A percentile compares a stretch with the other conserved stretches of the same genome.
Conservation (phyloP, 1,140 invertebrate species). For the Apis cerana region DNA sequence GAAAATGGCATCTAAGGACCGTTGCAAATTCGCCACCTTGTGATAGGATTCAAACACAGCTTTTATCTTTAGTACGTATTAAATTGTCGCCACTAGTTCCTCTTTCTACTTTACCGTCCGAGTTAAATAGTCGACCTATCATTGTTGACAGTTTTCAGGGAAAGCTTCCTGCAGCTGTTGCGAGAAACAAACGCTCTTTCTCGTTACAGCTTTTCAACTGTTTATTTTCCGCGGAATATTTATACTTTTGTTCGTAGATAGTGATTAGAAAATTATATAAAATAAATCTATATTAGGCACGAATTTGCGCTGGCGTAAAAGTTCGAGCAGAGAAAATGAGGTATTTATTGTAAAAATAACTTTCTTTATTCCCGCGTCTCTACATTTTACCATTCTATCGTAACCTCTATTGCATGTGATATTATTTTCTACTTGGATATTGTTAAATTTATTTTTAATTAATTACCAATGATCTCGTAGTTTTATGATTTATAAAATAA, state of each 20-base stretch:
- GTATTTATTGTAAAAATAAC: slow-evolving; percentile 20
- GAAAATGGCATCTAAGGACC: background rate
- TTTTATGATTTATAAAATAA: slow-evolving; percentile 8
- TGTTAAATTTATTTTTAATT: background rate
- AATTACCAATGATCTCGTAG: background rate
- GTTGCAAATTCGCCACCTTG: background rate
- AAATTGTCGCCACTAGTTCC: background rate
- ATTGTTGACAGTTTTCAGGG: slow-evolving; percentile 45
- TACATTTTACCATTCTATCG: background rate
- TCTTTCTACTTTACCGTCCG: slow-evolving; percentile 14
- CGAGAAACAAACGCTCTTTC: slow-evolving; percentile 35
- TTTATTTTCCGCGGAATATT: background rate
- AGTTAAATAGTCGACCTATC: background rate
- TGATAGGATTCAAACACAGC: background rate
- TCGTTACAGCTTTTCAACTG: slow-evolving; percentile 12
- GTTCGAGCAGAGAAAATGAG: slow-evolving; percentile 29
- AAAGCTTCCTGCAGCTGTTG: slow-evolving; percentile 39
- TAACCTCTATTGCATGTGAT: background rate
- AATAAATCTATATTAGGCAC: background rate
- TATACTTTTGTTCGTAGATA: background rate
- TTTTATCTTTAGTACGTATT: background rate
- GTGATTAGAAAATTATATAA: background rate
- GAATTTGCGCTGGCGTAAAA: background rate
- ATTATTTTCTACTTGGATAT: background rate
- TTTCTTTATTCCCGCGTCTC: slow-evolving; percentile 28